Evolutionary conservation across 2,113 vertebrate species (phyloP).

Genomic region (Sciurus niger): DNA sequence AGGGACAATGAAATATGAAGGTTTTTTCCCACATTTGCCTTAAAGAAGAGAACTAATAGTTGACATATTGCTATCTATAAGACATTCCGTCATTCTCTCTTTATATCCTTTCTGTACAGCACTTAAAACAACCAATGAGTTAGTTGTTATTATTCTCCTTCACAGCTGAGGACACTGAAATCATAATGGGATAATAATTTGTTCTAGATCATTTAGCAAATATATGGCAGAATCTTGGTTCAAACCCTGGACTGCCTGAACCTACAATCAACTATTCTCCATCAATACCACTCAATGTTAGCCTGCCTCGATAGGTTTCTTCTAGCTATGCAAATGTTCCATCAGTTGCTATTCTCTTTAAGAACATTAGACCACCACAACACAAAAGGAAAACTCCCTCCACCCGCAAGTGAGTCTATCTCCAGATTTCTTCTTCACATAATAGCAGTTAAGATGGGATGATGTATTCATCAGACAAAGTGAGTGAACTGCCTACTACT

Average conservation of each 20-base stretch:
- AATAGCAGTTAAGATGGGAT: background rate
- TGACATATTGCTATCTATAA: background rate
- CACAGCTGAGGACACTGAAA: background rate
- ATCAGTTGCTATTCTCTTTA: background rate
- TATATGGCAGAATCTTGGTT: background rate
- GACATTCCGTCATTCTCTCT: background rate
- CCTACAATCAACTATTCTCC: background rate
- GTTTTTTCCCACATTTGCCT: background rate
- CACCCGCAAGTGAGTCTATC: background rate
- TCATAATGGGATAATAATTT: slow-evolving; percentile 13
- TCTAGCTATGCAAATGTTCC: background rate
- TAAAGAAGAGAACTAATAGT: background rate
- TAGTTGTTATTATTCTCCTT: background rate
- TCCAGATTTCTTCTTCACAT: background rate
- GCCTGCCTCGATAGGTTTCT: background rate
- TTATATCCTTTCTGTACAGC: background rate
- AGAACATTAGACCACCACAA: background rate
- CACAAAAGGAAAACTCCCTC: background rate
- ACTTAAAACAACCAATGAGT: background rate
- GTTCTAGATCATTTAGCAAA: background rate
- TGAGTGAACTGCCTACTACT: background rate
- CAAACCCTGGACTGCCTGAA: background rate
- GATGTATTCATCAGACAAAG: background rate
- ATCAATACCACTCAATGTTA: background rate
- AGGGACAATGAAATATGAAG: background rate